A percentile compares a stretch with the other conserved stretches of the same genome.
phyloP scores from a whole-genome alignment of 2,797 vertebrate species.

The Lycodopsis pacificus region DNA sequence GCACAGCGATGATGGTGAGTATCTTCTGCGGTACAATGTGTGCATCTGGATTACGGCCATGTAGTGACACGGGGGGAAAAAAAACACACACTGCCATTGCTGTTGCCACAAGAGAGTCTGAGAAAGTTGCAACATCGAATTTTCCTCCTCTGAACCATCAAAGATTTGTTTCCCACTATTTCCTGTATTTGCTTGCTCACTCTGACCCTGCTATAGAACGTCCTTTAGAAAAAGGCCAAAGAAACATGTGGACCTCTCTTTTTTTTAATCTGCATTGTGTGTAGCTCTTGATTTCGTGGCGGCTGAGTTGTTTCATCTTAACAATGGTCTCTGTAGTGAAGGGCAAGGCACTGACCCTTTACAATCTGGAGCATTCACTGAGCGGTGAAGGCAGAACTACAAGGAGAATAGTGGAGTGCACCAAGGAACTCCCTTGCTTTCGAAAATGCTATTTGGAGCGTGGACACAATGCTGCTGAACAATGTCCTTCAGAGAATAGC shows the following conservation, averaged over 20 bases:
- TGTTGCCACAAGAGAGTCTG: conserved; percentile 23
- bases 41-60: conserved; percentile 53
- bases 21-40: conserved; percentile 19
- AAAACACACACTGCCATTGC: conserved; percentile 29
- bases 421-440: neutral
- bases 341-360: conserved; percentile 26
- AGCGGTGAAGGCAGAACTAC: neutral
- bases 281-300: neutral
- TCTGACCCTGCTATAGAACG: neutral
- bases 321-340: conserved; percentile 22
- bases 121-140: conserved; percentile 45
- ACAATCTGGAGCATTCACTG: conserved; percentile 5
- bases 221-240: neutral
- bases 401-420: neutral
- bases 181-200: neutral
- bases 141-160: conserved; percentile 33
- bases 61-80: conserved; percentile 34
- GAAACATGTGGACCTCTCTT: neutral
- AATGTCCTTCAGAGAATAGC: conserved; percentile 8
- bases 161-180: conserved; percentile 4
- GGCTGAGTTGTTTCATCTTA: neutral
- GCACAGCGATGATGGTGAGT: conserved; percentile 93
- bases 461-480: conserved; percentile 9
- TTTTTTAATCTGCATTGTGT: conserved; percentile 7
- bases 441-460: conserved; percentile 25